Evolutionary conservation across 2,888 invertebrate species (phyloP).

Genomic region (Tenthredo mesomela): DNA sequence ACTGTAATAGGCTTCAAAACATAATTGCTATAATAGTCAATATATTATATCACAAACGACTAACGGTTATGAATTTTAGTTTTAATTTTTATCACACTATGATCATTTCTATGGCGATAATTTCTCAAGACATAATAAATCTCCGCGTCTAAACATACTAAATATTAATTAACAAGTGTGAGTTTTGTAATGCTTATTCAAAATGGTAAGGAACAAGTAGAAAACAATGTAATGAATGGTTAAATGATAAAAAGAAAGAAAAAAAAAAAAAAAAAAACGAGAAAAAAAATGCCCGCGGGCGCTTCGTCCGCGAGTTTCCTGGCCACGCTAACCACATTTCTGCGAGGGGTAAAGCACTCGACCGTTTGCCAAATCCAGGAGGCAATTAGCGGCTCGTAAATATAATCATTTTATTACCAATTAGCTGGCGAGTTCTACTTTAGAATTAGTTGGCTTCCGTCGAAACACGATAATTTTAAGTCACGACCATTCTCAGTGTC

Average conservation of each 20-base stretch:
- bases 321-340: not conserved
- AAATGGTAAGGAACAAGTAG: not conserved
- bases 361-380: conserved; percentile 35
- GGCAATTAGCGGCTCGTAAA: conserved; percentile 52
- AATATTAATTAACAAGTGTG: conserved; percentile 6
- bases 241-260: not conserved
- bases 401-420: conserved; percentile 50
- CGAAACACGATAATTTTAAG: conserved; percentile 22
- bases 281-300: not conserved
- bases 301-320: not conserved
- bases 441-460: conserved; percentile 36
- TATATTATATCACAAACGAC: not conserved
- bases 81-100: not conserved
- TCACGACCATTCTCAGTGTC: conserved; percentile 17
- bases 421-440: conserved; percentile 39
- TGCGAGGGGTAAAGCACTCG: conserved; percentile 30
- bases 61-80: not conserved
- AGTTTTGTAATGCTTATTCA: not conserved
- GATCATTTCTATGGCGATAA: not conserved
- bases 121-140: not conserved
- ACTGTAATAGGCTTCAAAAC: conserved; percentile 12
- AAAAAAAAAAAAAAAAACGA: not conserved
- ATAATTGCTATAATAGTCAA: conserved; percentile 9
- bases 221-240: conserved; percentile 6
- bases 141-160: not conserved